A percentile compares a stretch with the other conserved stretches of the same genome.
These are phyloP conservation scores for Florisuga fusca DNA, from an alignment of 2,797 vertebrate genomes.

Conservation along the genomic window DNA sequence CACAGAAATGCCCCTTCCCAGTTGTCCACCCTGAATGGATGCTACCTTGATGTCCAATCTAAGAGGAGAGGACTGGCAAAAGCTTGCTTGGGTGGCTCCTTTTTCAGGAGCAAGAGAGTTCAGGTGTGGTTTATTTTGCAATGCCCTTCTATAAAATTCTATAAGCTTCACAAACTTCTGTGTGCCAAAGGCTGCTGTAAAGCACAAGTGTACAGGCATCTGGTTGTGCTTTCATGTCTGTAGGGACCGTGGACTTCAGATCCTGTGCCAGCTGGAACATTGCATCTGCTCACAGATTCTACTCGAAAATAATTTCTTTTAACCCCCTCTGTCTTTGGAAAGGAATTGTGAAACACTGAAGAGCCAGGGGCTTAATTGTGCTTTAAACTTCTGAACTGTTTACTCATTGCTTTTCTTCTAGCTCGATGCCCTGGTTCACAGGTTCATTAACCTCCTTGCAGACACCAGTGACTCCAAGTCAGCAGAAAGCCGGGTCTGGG, in stretches of 20 bases:
- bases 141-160: not conserved
- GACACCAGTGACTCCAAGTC: constrained; percentile 91
- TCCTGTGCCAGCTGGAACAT: constrained; percentile 28
- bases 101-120: not conserved
- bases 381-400: constrained; percentile 29
- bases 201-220: not conserved
- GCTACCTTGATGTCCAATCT: not conserved
- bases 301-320: constrained; percentile 37
- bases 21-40: not conserved
- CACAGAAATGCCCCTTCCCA: not conserved
- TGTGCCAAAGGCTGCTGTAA: constrained; percentile 12
- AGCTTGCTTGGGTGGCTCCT: not conserved
- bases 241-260: constrained; percentile 39
- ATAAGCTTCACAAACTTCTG: not conserved
- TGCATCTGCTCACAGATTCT: not conserved
- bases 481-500: constrained; percentile 87
- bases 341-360: not conserved
- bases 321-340: constrained; percentile 3
- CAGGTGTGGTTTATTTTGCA: constrained; percentile 9
- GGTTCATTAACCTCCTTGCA: constrained; percentile 92
- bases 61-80: not conserved
- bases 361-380: not conserved
- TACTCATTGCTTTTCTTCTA: constrained; percentile 59
- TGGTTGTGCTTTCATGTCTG: constrained; percentile 41
- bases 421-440: constrained; percentile 94